A percentile compares a stretch with the other conserved stretches of the same genome.
Conservation (phyloP, 2,888 invertebrate species). For the Seladonia tumulorum region DNA sequence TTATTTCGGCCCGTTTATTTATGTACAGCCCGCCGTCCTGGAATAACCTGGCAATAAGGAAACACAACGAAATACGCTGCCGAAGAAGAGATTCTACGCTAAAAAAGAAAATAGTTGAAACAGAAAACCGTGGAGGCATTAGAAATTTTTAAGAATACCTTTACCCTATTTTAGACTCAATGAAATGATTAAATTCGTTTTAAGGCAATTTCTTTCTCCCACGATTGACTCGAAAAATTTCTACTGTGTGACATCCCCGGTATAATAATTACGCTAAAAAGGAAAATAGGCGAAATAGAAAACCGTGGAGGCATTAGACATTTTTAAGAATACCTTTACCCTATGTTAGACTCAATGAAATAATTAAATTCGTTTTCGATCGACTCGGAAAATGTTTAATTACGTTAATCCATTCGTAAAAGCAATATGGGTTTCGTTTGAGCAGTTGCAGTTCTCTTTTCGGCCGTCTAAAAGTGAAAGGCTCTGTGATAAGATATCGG, state of each 20-base stretch:
- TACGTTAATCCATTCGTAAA: no score
- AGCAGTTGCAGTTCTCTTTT: neutral
- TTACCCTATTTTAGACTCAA: neutral
- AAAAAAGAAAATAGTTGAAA: neutral
- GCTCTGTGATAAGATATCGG: neutral
- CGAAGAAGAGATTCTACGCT: neutral
- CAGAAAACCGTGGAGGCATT: neutral
- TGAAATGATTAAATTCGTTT: neutral
- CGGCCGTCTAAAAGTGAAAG: neutral
- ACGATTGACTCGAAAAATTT: no score
- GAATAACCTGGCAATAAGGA: neutral
- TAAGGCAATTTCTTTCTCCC: no score
- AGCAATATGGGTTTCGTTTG: neutral
- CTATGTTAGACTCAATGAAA: no score
- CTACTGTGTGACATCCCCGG: no score
- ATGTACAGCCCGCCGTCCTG: neutral
- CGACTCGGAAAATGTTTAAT: no score
- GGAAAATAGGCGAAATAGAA: no score
- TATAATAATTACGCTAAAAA: neutral
- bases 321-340: no score
- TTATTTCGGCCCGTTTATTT: neutral
- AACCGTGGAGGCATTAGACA: no score
- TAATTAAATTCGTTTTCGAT: no score
- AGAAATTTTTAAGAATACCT: neutral
- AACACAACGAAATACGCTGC: neutral